These are phyloP conservation scores for Neomonachus schauinslandi DNA, from an alignment of 2,113 vertebrate species.

Conservation along the genomic window DNA sequence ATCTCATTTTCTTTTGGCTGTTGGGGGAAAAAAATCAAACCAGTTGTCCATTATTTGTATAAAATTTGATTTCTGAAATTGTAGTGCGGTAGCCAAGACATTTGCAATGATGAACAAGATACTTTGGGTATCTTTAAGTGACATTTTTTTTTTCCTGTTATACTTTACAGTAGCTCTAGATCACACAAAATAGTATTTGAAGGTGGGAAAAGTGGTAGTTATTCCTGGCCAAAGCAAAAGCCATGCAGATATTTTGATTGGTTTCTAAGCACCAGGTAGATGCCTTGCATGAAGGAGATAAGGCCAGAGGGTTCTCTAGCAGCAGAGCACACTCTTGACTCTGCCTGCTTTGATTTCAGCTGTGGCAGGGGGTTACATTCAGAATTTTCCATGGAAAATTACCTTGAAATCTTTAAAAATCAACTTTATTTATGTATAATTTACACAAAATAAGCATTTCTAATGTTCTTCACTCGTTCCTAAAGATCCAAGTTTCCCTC, in stretches of 20 bases:
- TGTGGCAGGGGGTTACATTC: conserved; percentile 64
- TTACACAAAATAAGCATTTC: background rate
- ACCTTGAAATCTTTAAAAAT: background rate
- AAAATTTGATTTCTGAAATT: background rate
- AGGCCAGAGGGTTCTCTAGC: conserved; percentile 52
- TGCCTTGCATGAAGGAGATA: conserved; percentile 74
- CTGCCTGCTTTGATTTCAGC: conserved; percentile 57
- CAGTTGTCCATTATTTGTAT: background rate
- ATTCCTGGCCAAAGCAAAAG: conserved; percentile 77
- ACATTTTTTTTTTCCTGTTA: background rate
- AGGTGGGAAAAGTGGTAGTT: conserved; percentile 53
- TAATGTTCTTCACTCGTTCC: background rate
- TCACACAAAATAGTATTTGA: conserved; percentile 63
- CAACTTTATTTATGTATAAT: background rate
- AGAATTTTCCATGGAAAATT: background rate
- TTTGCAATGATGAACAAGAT: conserved; percentile 63
- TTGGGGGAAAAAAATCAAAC: background rate
- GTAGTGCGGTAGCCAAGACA: background rate
- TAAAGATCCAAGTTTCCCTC: background rate
- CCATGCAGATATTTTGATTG: conserved; percentile 80
- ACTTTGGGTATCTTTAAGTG: conserved; percentile 55
- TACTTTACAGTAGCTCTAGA: conserved; percentile 57
- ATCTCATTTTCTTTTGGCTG: background rate
- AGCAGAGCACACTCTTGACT: conserved; percentile 52
- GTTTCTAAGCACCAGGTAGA: conserved; percentile 76